Percentiles rank a stretch among this genome's conserved stretches.
Conservation (phyloP, 2,888 invertebrate species). For the Hylaea fasciaria region DNA sequence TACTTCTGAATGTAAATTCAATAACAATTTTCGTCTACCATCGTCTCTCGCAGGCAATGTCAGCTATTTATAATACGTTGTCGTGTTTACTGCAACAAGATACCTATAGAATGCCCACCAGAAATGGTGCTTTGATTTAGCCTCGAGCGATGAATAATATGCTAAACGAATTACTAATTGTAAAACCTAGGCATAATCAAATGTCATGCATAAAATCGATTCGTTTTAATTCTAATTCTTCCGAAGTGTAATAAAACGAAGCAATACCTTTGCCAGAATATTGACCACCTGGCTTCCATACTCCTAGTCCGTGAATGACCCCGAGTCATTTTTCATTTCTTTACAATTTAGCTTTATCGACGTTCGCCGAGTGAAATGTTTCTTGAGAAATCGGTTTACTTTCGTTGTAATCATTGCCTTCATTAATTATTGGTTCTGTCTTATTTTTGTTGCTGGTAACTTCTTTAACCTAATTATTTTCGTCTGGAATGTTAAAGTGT, state of each 20-base stretch:
- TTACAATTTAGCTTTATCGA: conserved; percentile 29
- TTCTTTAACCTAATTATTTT: conserved; percentile 1
- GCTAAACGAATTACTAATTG: no score
- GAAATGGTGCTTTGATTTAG: no score
- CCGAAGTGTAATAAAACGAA: neutral
- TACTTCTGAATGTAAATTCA: neutral
- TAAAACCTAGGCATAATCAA: no score
- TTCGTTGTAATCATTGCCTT: conserved; percentile 19
- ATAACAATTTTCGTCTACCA: no score
- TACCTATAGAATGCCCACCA: no score
- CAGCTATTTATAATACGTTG: no score
- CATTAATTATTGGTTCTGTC: conserved; percentile 12
- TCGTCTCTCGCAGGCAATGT: no score
- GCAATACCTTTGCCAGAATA: neutral
- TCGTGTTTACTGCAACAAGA: no score
- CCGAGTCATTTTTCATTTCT: conserved; percentile 24
- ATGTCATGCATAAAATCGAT: no score
- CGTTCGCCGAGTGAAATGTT: conserved; percentile 19
- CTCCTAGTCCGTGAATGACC: conserved; percentile 5
- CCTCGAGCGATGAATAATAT: no score
- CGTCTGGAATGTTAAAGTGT: neutral
- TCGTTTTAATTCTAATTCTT: neutral
- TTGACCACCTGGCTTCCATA: neutral
- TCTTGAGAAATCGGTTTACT: conserved; percentile 25
- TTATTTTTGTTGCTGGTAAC: conserved; percentile 11